These are phyloP conservation scores for Myotis daubentonii DNA, from an alignment of 2,797 vertebrate species.

Conservation along the genomic window DNA sequence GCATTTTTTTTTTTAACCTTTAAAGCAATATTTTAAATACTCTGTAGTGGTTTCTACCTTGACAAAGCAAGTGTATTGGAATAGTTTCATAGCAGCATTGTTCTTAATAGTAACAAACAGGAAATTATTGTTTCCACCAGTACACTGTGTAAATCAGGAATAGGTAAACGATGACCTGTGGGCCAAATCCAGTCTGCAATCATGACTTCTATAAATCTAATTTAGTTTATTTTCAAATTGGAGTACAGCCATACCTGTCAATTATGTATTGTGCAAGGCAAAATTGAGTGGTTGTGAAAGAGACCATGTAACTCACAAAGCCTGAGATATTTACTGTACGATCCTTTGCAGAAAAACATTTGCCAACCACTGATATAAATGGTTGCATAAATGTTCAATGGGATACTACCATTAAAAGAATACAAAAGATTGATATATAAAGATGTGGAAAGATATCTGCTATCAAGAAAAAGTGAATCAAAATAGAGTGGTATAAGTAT, in stretches of 20 bases:
- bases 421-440: background rate
- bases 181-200: background rate
- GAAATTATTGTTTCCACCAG: background rate
- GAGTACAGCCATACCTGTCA: background rate
- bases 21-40: conserved; percentile 10
- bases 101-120: background rate
- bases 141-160: background rate
- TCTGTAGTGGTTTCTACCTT: background rate
- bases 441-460: background rate
- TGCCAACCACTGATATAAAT: background rate
- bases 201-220: background rate
- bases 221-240: background rate
- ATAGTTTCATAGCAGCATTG: background rate
- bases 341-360: background rate
- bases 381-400: background rate
- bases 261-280: background rate
- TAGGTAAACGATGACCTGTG: background rate
- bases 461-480: background rate
- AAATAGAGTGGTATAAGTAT: background rate
- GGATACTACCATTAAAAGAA: background rate
- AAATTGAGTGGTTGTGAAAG: background rate
- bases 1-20: background rate
- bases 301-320: background rate
- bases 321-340: background rate
- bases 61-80: background rate